Evolutionary conservation across 2,113 vertebrate genomes (phyloP), one percentile per base, ranked within the genome.

Genomic region (Epinephelus cyanopodus): DNA sequence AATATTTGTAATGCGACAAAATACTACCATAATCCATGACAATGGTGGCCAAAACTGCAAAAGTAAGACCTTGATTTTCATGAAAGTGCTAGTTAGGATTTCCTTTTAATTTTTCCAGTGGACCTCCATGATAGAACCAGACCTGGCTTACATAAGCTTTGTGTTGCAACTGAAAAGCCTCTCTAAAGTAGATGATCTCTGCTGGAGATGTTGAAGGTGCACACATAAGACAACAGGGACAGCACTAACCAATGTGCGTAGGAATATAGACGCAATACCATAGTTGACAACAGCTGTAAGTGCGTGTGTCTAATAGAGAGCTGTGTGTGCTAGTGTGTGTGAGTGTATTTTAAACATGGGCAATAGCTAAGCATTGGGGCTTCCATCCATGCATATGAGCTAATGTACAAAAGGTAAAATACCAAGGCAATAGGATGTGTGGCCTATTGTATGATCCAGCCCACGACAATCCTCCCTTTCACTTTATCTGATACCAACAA

Each of bases 301-400:
- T 62, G 39, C 61, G 58, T 75, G 72, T 70, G 29, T 79, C 50
- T 61, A 81, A 63, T 58, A 71, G 70, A 57, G 81, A 50, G 61
- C 12, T 48, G 52, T 57, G 61, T 42, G 68, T 70, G 61, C 64
- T 42, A 13, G 37, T 77, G 73, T 83, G 54, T 77, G 69, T 54
- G 63, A 47, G 63, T 76, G 54, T 66, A 13, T 75, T 54, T 75
- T 54, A 78, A 83, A 86, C 69, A 90, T 84, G 79, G 89, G 93
- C 93, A 95, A 95, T 94, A 95, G 88, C 74, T 85, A 77, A 84
- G 74, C 84, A 88, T 63, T 73, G 87, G 93, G 93, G 92, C 93
- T 95, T 92, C 90, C 87, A 90, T 90, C 87, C 79, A 82, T 86
- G 74, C 90, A 77, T 77, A 80, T 67, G 85, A 91, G 87, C 89